Evolutionary conservation across 2,113 vertebrate species (phyloP).

Genomic region (Motacilla alba): DNA sequence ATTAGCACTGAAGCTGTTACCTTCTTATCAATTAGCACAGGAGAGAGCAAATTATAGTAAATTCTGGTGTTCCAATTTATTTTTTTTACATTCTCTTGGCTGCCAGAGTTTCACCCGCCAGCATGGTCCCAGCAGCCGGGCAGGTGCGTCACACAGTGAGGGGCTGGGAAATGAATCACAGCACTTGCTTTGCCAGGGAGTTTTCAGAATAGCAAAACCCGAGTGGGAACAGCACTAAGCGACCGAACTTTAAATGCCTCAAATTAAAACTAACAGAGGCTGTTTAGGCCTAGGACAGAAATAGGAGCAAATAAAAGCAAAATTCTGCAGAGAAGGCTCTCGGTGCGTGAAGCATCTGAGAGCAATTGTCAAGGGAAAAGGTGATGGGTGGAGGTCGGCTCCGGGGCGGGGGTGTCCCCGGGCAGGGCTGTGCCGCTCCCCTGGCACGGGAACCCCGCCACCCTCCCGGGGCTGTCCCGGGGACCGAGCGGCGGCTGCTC

Average conservation of each 20-base stretch:
- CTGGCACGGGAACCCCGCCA: not conserved
- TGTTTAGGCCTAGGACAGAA: not conserved
- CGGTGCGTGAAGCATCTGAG: not conserved
- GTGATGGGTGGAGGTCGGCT: not conserved
- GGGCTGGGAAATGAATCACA: not conserved
- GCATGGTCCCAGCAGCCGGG: fast-evolving
- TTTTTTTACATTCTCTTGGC: not conserved
- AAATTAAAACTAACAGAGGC: not conserved
- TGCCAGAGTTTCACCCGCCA: not conserved
- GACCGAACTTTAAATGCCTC: not conserved
- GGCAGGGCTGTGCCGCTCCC: not conserved
- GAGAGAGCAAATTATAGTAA: not conserved
- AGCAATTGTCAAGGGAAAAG: fast-evolving
- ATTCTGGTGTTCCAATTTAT: fast-evolving
- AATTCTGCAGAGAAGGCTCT: not conserved
- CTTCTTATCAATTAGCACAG: not conserved
- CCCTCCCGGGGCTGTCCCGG: not conserved
- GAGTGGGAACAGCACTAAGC: not conserved
- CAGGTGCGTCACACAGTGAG: not conserved
- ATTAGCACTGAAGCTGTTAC: not conserved
- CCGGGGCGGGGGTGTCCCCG: no score
- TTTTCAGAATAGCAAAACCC: not conserved
- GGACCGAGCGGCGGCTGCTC: no score
- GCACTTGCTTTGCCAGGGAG: not conserved
- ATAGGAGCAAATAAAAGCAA: not conserved